These are phyloP conservation scores for Centropus unirufus DNA, from an alignment of 2,113 vertebrate species.

Conservation along the genomic window DNA sequence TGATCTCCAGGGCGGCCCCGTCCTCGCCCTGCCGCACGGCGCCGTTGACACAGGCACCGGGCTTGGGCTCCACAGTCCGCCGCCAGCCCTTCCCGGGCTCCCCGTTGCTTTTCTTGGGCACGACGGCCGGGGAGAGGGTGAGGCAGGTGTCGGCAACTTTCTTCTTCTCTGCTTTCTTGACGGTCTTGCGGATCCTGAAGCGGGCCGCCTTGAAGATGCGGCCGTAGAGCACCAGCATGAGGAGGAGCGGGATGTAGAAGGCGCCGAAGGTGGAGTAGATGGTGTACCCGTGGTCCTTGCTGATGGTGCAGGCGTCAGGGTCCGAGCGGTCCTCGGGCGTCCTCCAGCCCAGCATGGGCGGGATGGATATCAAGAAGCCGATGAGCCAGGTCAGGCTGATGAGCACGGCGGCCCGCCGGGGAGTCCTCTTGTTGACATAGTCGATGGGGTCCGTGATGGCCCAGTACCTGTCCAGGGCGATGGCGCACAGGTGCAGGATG, in stretches of 20 bases:
- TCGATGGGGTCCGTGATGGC: constrained; percentile 97
- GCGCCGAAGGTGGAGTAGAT: constrained; percentile 98
- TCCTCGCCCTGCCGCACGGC: constrained; percentile 82
- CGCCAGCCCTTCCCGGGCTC: constrained; percentile 76
- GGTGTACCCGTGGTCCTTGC: constrained; percentile 96
- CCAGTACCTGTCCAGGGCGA: constrained; percentile 98
- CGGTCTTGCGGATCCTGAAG: constrained; percentile 94
- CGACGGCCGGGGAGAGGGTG: constrained; percentile 76
- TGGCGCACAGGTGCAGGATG: constrained; percentile 97
- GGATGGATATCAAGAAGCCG: constrained; percentile 97
- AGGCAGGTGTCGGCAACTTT: constrained; percentile 75
- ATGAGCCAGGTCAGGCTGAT: constrained; percentile 96
- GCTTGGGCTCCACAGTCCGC: constrained; percentile 75
- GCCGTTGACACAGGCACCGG: constrained; percentile 83
- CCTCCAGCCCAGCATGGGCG: constrained; percentile 97
- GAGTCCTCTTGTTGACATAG: constrained; percentile 97
- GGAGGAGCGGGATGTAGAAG: constrained; percentile 94
- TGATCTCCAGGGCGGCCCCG: constrained; percentile 86
- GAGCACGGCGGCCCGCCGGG: constrained; percentile 88
- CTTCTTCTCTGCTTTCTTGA: constrained; percentile 86
- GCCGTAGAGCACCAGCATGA: constrained; percentile 97
- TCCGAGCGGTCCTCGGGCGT: constrained; percentile 92
- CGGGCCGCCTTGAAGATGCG: constrained; percentile 94
- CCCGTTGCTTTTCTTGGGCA: constrained; percentile 81
- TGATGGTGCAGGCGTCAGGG: constrained; percentile 93